A percentile compares a stretch with the other conserved stretches of the same genome.
Evolutionary conservation across 2,888 invertebrate species (phyloP).

Genomic region (Coleophora flavipennella): DNA sequence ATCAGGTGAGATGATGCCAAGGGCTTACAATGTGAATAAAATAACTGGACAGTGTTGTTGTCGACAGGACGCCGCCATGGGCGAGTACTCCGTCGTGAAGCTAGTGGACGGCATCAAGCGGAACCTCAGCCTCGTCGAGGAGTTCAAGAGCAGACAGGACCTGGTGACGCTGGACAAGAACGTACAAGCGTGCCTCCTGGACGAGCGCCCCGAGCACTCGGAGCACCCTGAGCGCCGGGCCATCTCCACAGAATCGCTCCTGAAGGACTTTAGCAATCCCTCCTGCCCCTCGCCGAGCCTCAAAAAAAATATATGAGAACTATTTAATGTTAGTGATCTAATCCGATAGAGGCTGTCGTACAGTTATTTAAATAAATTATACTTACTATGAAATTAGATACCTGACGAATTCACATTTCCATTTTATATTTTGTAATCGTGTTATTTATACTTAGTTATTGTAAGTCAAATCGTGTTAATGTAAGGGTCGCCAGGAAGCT

Average conservation of each 20-base stretch:
- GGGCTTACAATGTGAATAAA: too few relatives aligned
- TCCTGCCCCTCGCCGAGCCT: conserved; percentile 48
- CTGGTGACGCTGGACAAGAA: conserved; percentile 55
- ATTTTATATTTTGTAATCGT: conserved; percentile 67
- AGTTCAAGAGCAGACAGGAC: conserved; percentile 49
- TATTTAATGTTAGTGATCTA: conserved; percentile 12
- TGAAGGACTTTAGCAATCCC: conserved; percentile 43
- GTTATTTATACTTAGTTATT: conserved; percentile 57
- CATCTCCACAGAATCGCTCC: conserved; percentile 26
- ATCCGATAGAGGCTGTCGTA: conserved; percentile 41
- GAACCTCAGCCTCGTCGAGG: conserved; percentile 58
- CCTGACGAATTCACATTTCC: conserved; percentile 64
- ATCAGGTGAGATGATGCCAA: too few relatives aligned
- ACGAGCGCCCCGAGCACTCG: conserved; percentile 38
- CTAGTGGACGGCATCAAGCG: conserved; percentile 63
- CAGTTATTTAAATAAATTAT: conserved; percentile 34
- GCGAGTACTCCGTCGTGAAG: conserved; percentile 60
- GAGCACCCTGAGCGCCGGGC: conserved; percentile 19
- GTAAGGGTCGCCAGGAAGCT: too few relatives aligned
- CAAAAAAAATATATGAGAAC: conserved; percentile 50
- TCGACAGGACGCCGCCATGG: conserved; percentile 65
- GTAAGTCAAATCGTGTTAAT: conserved; percentile 43
- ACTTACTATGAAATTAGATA: conserved; percentile 48
- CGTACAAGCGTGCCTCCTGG: conserved; percentile 51
- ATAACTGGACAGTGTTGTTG: too few relatives aligned